Evolutionary conservation across 2,888 invertebrate species (phyloP), one percentile per base, ranked within the genome.

Genomic region (Drosophila pegasa): DNA sequence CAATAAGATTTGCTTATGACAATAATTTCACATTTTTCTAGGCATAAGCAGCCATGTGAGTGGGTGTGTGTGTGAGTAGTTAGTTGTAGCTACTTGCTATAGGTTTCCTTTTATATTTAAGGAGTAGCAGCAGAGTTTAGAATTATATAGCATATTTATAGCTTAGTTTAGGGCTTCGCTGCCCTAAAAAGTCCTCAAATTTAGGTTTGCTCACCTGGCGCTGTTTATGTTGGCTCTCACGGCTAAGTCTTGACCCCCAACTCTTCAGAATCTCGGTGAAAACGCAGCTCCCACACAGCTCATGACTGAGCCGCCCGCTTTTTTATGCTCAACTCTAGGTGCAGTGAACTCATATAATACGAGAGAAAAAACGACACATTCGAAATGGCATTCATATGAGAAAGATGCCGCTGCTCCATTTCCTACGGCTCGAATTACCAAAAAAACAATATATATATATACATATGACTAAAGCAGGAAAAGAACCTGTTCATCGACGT

Each of bases 341-440:
- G 82, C 80, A 86, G 33, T 83, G 86, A 82, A 86, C 86, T 78
- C 83, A 66, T 63, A 66, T 63, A 71, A 58, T 41, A 72, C 22
- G 33, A 65, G 45, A 76, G 45, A 51, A 41, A 59, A 58, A 71
- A 58, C 59, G 64, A 75, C 61, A 78, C 70, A 80, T 70, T 76
- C 51, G 60, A 65, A 82, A 80, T 86, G 73, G 59, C 64, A 82
- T 82, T 82, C 57, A 79, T 68, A 78, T 80, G 85, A 64, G 65
- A 64, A 72, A 64, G 75, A 81, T 65, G 79, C 76, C 63, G 50
- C 56, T 68, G 87, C 87, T 83, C 84, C 72, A 81, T 77, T 84
- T 84, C 87, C 87, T 77, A 70, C 71, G 40, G 77, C 77, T 84
- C 83, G 70, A 87, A 87, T 84, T 84, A 77, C 83, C 72, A 45